These are phyloP conservation scores for Chloebia gouldiae DNA, from an alignment of 2,113 vertebrate genomes.

Conservation along the genomic window DNA sequence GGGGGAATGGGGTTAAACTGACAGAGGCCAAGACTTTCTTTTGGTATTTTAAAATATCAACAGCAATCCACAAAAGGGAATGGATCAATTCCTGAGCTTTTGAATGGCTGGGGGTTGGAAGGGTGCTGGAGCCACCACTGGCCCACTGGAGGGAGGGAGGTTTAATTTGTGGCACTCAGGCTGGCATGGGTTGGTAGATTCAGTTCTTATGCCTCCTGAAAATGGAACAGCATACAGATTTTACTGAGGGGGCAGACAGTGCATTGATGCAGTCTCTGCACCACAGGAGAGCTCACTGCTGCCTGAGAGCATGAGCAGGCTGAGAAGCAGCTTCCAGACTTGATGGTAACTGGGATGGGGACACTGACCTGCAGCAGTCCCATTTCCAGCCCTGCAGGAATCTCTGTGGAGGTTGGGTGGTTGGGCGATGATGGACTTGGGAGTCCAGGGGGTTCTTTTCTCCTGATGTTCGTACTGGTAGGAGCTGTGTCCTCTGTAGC, in stretches of 20 bases:
- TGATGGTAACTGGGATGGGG: no score
- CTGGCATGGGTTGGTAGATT: neutral
- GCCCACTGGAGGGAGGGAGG: neutral
- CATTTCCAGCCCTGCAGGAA: neutral
- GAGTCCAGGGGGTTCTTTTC: neutral
- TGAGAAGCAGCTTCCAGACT: neutral
- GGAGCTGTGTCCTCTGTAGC: neutral
- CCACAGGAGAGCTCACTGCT: neutral
- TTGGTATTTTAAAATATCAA: neutral
- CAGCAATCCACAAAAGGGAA: neutral
- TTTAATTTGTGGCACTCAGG: neutral
- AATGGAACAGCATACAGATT: neutral
- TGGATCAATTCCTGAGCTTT: neutral
- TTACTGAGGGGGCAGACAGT: neutral
- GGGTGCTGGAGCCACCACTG: neutral
- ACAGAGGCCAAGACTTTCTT: neutral
- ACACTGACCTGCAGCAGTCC: neutral
- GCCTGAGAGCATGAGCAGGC: neutral
- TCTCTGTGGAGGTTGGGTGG: neutral
- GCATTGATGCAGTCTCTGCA: neutral
- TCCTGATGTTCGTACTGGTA: neutral
- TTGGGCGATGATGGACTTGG: neutral
- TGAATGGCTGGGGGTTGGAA: neutral
- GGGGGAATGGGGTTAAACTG: neutral
- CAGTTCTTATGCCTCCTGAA: neutral